Base-by-base conservation (phyloP, 2,797 vertebrate genomes). In the Florisuga fusca region DNA sequence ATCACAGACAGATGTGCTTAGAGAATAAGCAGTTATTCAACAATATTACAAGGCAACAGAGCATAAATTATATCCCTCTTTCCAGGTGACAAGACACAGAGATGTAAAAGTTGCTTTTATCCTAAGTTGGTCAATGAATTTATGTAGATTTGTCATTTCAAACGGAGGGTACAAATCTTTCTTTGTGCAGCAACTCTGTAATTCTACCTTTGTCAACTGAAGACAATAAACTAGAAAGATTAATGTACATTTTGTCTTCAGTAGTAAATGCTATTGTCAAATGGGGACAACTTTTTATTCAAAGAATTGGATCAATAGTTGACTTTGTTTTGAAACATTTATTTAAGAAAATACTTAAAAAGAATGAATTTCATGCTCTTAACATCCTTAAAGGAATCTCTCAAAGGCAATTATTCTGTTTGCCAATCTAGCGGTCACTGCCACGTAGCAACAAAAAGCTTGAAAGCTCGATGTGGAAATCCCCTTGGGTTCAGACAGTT, bases 301-400 rank as follows among this genome's bases (percentile, higher is more conserved):
- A 96, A 97, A 97, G 89, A 93, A 63, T 38, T 91, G 66, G 87
- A 96, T 98, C 97, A 98, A 96, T 97, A 91, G 82, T 66, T 96
- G 90, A 96, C 96, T 97, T 97, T 96, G 96, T 97, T 98, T 98
- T 98, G 96, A 98, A 97, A 95, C 87, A 57, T 77, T 78, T 97
- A 79, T 96, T 97, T 96, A 97, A 96, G 95, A 96, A 97, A 66
- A 31, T 91, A 61, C 97, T 98, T 97, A n/a, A 95, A 97, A 97
- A 96, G 95, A 96, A 90, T 33, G 64, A 94, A 94, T 91, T 97
- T 97, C 97, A 87, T 97, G 86, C 91, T 96, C 86, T 95, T 96
- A 95, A 94, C 83, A 94, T 96, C 83, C 90, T 98, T 96, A 97
- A 95, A 96, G 94, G 96, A 97, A 96, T 96, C 88, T 94, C 93